Base-by-base conservation (phyloP, 2,797 vertebrate genomes). In the Heteromormyrus szaboi region DNA sequence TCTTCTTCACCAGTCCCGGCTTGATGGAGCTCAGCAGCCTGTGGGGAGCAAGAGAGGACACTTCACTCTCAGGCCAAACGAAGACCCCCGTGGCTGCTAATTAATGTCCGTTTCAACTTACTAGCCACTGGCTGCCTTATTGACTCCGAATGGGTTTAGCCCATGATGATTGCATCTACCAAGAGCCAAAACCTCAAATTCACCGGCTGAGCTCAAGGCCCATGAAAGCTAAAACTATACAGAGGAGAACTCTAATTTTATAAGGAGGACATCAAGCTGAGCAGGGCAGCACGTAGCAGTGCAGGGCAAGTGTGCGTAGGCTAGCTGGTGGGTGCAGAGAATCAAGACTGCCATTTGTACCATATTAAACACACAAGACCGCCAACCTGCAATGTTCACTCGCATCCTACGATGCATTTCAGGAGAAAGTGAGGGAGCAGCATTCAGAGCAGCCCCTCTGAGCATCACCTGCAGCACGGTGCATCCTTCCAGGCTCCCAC, bases 1-100 rank as follows among this genome's bases (percentile, higher is more conserved):
- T 98, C 96, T 99, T 99, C 94, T 97, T 99, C 91, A 99, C 96
- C 94, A 99, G 95, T 92, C 98, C 98, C 0, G 98, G 98, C 92
- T 97, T 98, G 94, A 99, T 99, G 56, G 97, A 96, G 94, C 98
- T 99, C 95, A 99, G 96, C 93, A 99, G 96, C 96, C 99, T 99
- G 95, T 0, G 46, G 48, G 54, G 44, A 89, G 6, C 59, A 68
- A 54, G 29, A 88, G 1, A 86, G 83, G 1, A 44, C 7, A 37
- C 50, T n/a, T 83, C 8, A 54, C 12, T 29, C 11, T 53, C 50
- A 54, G 46, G n/a, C 14, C 17, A n/a, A 14, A 48, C 1, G 79
- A 8, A 48, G 17, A 48, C 41, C 68, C 33, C 3, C 0, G 1
- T 3, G 3, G 22, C 33, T 76, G 29, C 14, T 41, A 76, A 19